Evolutionary conservation across 1,140 invertebrate genomes (phyloP).

Genomic region (Phenacoccus solenopsis): DNA sequence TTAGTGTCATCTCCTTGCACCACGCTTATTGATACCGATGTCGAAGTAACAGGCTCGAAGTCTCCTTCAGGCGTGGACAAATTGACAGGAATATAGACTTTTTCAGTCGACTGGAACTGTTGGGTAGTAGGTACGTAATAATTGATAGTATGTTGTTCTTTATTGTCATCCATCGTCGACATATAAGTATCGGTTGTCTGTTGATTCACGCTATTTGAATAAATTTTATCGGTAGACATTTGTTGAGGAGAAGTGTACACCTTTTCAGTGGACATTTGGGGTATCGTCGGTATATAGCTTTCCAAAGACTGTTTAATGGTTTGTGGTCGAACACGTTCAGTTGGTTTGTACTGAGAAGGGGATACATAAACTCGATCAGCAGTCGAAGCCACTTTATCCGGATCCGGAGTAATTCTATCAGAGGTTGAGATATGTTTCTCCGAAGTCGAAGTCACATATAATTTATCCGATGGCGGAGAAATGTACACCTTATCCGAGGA

Average conservation of each 20-base stretch:
- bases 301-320: not conserved
- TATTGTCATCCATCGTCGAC: not conserved
- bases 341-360: not conserved
- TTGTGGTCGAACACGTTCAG: not conserved
- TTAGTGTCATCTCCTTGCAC: constrained; percentile 20
- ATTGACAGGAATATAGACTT: not conserved
- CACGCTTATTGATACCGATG: constrained; percentile 25
- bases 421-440: not conserved
- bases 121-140: constrained; percentile 11
- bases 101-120: constrained; percentile 1
- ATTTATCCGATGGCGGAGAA: not conserved
- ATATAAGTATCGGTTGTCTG: not conserved
- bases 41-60: constrained; percentile 24
- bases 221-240: constrained; percentile 1
- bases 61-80: constrained; percentile 4
- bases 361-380: not conserved
- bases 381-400: not conserved
- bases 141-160: not conserved
- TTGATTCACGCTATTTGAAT: not conserved
- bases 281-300: not conserved
- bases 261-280: constrained; percentile 1
- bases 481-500: not conserved
- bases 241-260: constrained; percentile 3
- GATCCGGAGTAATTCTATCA: not conserved
- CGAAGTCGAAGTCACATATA: not conserved